Percentiles rank a stretch among this genome's conserved stretches.
Conservation (phyloP, 2,888 invertebrate genomes). For the Cheilosia vulpina region DNA sequence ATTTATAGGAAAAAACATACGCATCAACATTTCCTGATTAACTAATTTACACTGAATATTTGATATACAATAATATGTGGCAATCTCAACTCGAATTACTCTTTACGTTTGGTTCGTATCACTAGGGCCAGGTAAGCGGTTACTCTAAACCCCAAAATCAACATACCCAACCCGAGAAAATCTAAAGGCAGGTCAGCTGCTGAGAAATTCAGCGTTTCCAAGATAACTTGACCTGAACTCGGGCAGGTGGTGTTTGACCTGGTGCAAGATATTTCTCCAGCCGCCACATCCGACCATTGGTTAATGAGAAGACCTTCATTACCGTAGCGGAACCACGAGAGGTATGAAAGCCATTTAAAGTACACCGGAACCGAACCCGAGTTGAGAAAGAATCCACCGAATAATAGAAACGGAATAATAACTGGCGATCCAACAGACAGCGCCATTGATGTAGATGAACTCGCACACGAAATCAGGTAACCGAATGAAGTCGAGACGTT, state of each 20-base stretch:
- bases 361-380: slow-evolving; percentile 94
- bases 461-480: slow-evolving; percentile 95
- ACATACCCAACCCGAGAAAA: slow-evolving; percentile 87
- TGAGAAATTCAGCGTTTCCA: slow-evolving; percentile 91
- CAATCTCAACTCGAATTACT: slow-evolving; percentile 76
- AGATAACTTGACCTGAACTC: slow-evolving; percentile 89
- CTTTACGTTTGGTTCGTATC: slow-evolving; percentile 87
- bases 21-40: neutral
- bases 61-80: neutral
- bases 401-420: slow-evolving; percentile 96
- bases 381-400: slow-evolving; percentile 98
- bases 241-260: slow-evolving; percentile 91
- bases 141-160: slow-evolving; percentile 90
- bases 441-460: slow-evolving; percentile 93
- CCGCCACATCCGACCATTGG: slow-evolving; percentile 92
- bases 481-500: slow-evolving; percentile 96
- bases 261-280: slow-evolving; percentile 90
- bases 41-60: slow-evolving; percentile 13
- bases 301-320: slow-evolving; percentile 95
- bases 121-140: slow-evolving; percentile 91
- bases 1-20: no score
- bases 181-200: slow-evolving; percentile 89
- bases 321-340: slow-evolving; percentile 97
- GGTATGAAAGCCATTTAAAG: slow-evolving; percentile 92
- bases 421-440: slow-evolving; percentile 95